phyloP scores from a whole-genome alignment of 1,140 invertebrate species.

The Nilaparvata lugens region DNA sequence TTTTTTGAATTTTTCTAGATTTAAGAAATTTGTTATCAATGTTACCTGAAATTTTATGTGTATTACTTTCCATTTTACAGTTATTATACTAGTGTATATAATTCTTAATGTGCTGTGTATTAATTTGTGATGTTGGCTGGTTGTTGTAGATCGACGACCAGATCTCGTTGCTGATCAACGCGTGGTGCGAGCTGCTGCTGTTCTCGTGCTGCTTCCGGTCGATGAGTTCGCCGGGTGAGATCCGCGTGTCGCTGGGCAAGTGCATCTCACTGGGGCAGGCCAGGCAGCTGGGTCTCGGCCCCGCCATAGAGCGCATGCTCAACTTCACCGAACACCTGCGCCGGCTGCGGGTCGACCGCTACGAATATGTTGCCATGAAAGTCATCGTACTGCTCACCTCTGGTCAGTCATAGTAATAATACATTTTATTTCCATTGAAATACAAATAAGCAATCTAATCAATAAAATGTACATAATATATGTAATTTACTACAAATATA shows the following conservation, averaged over 20 bases:
- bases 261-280: slow-evolving; percentile 68
- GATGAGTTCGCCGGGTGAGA: slow-evolving; percentile 76
- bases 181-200: slow-evolving; percentile 91
- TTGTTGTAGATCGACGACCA: slow-evolving; percentile 82
- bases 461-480: too few species aligned
- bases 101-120: too few species aligned
- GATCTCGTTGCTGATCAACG: slow-evolving; percentile 91
- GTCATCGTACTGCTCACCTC: slow-evolving; percentile 88
- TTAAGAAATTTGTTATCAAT: too few species aligned
- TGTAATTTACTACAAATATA: too few species aligned
- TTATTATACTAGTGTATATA: too few species aligned
- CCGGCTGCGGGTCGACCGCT: slow-evolving; percentile 83
- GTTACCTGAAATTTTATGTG: too few species aligned
- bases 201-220: slow-evolving; percentile 88
- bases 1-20: too few species aligned
- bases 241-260: slow-evolving; percentile 66
- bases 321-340: slow-evolving; percentile 88
- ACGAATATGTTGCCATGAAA: slow-evolving; percentile 96
- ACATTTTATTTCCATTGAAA: too few species aligned
- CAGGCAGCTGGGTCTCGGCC: slow-evolving; percentile 54
- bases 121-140: too few species aligned
- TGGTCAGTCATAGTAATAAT: slow-evolving; percentile 47
- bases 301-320: slow-evolving; percentile 88
- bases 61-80: too few species aligned
- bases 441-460: too few species aligned